Percentiles rank a stretch among this genome's conserved stretches.
Conservation (phyloP, 1,140 invertebrate species). For the Drosophila bocki region DNA sequence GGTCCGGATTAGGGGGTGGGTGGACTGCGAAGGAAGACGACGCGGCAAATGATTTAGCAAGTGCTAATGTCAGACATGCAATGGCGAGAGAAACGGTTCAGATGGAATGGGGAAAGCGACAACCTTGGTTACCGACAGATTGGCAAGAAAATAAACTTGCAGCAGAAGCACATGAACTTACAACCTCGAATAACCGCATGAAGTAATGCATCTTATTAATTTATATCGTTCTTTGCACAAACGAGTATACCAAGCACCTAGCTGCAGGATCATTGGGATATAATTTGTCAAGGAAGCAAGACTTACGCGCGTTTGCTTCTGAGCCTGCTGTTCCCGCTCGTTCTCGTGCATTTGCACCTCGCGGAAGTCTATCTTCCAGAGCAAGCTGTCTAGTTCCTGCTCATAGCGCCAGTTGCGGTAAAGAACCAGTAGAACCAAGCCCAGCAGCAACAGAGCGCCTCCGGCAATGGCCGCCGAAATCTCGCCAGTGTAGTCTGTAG, state of each 20-base stretch:
- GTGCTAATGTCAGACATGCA: constrained; percentile 4
- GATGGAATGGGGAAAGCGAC: background rate
- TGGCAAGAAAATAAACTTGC: background rate
- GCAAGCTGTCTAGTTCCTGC: constrained; percentile 95
- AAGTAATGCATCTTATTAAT: background rate
- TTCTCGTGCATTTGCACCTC: constrained; percentile 91
- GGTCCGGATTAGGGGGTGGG: constrained; percentile 84
- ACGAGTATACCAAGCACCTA: background rate
- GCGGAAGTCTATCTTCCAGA: constrained; percentile 98
- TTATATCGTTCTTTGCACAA: background rate
- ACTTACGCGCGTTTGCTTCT: constrained; percentile 86
- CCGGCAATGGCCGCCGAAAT: constrained; percentile 93
- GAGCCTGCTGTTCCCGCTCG: constrained; percentile 84
- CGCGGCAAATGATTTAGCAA: constrained; percentile 1
- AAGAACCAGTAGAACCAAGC: constrained; percentile 89
- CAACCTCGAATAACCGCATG: no score
- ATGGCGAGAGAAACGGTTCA: constrained; percentile 18
- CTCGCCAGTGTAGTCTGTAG: constrained; percentile 91
- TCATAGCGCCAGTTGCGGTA: constrained; percentile 98
- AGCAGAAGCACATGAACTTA: no score
- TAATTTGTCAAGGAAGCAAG: background rate
- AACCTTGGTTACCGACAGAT: background rate
- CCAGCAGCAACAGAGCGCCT: constrained; percentile 89
- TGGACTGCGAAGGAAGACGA: constrained; percentile 77
- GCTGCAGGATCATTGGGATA: background rate